A percentile compares a stretch with the other conserved stretches of the same genome.
Conservation (phyloP, 2,113 vertebrate species). For the Bubo scandiacus region DNA sequence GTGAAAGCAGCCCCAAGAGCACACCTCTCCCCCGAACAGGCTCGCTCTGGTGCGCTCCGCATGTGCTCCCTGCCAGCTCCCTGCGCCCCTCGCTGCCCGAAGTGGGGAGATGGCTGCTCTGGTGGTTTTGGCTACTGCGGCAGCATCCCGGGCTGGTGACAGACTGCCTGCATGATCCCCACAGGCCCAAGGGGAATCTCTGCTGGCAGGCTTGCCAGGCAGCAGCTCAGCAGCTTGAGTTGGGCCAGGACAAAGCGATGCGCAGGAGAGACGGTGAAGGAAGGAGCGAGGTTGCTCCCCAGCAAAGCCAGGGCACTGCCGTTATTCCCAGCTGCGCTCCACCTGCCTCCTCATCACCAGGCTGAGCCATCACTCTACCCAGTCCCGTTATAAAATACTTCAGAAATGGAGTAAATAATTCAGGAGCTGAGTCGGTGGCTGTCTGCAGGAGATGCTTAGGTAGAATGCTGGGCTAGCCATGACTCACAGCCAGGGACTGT, state of each 20-base stretch:
- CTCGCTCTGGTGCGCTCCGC: neutral
- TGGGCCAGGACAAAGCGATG: neutral
- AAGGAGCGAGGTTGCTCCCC: neutral
- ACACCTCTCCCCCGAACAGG: neutral
- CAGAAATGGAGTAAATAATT: neutral
- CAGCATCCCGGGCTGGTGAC: neutral
- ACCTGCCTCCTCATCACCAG: fast-evolving
- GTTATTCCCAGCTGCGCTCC: neutral
- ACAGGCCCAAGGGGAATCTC: fast-evolving
- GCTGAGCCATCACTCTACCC: neutral
- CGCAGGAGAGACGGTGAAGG: neutral
- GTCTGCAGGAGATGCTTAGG: neutral
- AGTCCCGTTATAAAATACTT: neutral
- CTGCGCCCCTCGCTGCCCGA: fast-evolving
- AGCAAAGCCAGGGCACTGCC: neutral
- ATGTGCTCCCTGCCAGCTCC: neutral
- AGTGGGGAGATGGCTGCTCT: fast-evolving
- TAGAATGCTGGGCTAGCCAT: neutral
- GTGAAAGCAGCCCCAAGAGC: neutral
- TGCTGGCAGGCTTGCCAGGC: fast-evolving
- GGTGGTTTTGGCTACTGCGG: neutral
- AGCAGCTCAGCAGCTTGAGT: neutral
- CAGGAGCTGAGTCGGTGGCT: neutral
- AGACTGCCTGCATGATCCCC: neutral
- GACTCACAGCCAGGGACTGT: neutral